phyloP scores from a whole-genome alignment of 2,113 vertebrate species.

The Saguinus imperator region DNA sequence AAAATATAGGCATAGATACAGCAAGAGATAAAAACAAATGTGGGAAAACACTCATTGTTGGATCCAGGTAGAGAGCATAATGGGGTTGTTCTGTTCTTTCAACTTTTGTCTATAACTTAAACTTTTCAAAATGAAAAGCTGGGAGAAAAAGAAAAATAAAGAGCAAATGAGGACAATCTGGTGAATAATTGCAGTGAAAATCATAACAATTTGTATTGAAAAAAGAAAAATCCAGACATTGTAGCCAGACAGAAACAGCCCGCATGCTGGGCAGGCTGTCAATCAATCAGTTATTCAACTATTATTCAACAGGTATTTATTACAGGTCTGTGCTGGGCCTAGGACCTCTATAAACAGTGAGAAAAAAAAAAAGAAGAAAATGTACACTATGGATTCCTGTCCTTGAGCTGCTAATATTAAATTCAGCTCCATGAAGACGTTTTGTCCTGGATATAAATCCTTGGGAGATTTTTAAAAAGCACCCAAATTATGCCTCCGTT shows the following conservation, averaged over 20 bases:
- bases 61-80: not conserved
- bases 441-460: not conserved
- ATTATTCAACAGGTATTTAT: slow-evolving; percentile 43
- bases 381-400: not conserved
- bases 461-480: not conserved
- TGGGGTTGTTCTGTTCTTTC: not conserved
- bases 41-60: not conserved
- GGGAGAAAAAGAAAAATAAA: not conserved
- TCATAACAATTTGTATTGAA: slow-evolving; percentile 26
- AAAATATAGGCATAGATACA: not conserved
- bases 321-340: not conserved
- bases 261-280: not conserved
- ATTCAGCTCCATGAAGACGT: not conserved
- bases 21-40: not conserved
- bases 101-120: not conserved
- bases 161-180: not conserved
- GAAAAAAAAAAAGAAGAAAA: not conserved
- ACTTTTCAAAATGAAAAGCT: not conserved
- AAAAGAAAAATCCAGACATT: not conserved
- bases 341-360: not conserved
- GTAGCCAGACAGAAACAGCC: slow-evolving; percentile 45
- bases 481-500: not conserved
- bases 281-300: slow-evolving; percentile 28
- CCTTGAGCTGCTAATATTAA: not conserved
- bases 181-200: slow-evolving; percentile 11